Evolutionary conservation across 2,113 vertebrate species (phyloP).

Genomic region (Chaetops frenatus): DNA sequence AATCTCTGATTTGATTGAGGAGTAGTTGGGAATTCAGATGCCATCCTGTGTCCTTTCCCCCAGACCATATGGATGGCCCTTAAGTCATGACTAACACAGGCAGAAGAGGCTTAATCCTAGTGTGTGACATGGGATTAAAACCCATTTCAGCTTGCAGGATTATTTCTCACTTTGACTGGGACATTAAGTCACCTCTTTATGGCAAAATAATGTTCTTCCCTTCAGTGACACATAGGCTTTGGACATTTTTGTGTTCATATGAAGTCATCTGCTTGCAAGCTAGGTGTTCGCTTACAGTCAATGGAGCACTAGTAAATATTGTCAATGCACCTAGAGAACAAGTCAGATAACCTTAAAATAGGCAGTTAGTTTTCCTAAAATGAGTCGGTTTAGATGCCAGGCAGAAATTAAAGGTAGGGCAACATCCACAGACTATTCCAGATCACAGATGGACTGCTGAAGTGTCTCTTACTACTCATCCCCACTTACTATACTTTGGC

Average conservation of each 20-base stretch:
- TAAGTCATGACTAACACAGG: not conserved
- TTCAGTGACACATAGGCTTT: not conserved
- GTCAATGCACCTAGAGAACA: not conserved
- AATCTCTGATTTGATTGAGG: not conserved
- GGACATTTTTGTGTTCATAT: not conserved
- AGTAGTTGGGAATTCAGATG: not conserved
- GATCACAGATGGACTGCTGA: not conserved
- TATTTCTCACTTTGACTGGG: not conserved
- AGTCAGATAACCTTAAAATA: not conserved
- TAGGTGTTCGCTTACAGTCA: not conserved
- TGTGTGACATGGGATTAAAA: not conserved
- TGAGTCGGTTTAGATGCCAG: not conserved
- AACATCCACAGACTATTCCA: not conserved
- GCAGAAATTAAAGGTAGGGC: not conserved
- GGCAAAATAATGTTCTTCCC: not conserved
- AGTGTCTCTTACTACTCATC: not conserved
- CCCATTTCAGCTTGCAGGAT: not conserved
- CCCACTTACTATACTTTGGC: rapidly evolving
- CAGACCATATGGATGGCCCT: not conserved
- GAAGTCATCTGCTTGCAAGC: not conserved
- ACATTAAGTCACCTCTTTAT: not conserved
- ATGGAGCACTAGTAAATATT: not conserved
- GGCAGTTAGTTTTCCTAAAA: not conserved
- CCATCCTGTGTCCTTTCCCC: not conserved
- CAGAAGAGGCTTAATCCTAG: not conserved